These are phyloP conservation scores for Myoxocephalus aenaeus DNA, from an alignment of 2,797 vertebrate species.

Conservation along the genomic window DNA sequence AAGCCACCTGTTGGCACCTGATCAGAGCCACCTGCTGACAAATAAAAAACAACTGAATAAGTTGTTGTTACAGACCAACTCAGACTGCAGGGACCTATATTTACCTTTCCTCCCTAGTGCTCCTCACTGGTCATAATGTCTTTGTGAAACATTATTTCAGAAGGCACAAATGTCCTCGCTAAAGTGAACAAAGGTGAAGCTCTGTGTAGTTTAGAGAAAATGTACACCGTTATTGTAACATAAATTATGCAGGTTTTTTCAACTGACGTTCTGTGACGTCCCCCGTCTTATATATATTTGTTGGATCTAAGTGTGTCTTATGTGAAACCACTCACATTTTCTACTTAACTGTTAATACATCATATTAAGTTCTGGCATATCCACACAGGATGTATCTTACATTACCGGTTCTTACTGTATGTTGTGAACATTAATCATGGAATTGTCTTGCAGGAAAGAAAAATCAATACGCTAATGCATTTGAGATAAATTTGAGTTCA, in stretches of 20 bases:
- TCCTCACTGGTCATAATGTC: background rate
- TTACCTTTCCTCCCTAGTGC: background rate
- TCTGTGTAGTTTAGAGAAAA: background rate
- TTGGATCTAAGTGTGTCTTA: background rate
- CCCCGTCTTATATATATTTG: background rate
- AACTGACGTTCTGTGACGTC: background rate
- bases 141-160: background rate
- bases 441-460: conserved; percentile 8
- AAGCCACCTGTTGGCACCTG: background rate
- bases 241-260: background rate
- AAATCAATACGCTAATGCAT: conserved; percentile 40
- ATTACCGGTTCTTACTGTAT: background rate
- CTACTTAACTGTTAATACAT: background rate
- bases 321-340: background rate
- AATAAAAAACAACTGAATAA: background rate
- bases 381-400: background rate
- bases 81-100: background rate
- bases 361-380: background rate
- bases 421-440: conserved; percentile 4
- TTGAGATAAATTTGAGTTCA: conserved; percentile 32
- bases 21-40: background rate
- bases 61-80: background rate
- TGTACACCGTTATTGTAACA: background rate
- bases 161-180: background rate
- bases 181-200: background rate